A percentile compares a stretch with the other conserved stretches of the same genome.
These are phyloP conservation scores for Cordilura impudica DNA, from an alignment of 2,888 invertebrate species.

Conservation along the genomic window DNA sequence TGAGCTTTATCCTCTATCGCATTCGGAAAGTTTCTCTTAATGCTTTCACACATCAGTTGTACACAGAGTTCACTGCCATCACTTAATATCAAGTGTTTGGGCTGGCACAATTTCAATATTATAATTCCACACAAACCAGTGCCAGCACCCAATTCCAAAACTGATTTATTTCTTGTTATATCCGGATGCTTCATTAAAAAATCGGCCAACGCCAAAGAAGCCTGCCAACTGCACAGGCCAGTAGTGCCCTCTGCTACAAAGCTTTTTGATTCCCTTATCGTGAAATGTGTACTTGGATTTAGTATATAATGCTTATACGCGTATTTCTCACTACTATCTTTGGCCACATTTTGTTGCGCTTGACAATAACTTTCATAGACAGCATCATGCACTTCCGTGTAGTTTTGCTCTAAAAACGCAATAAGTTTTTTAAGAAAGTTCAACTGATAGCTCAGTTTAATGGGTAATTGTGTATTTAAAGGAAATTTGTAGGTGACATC, in stretches of 20 bases:
- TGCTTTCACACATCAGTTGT: conserved; percentile 81
- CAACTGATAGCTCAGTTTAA: conserved; percentile 82
- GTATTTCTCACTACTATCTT: conserved; percentile 72
- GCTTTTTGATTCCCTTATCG: conserved; percentile 84
- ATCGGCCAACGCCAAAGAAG: conserved; percentile 84
- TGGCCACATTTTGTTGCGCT: conserved; percentile 64
- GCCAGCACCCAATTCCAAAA: conserved; percentile 88
- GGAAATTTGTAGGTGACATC: conserved; percentile 80
- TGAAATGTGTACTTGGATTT: conserved; percentile 77
- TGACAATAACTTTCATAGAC: conserved; percentile 82
- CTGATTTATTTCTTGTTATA: conserved; percentile 79
- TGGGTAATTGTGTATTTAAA: conserved; percentile 81
- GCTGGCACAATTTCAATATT: conserved; percentile 81
- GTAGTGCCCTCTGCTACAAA: conserved; percentile 85
- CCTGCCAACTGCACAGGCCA: conserved; percentile 89
- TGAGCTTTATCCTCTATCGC: not conserved
- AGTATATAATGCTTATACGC: conserved; percentile 83
- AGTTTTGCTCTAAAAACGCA: conserved; percentile 79
- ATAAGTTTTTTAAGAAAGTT: conserved; percentile 84
- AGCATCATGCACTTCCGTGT: conserved; percentile 82
- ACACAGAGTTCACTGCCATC: conserved; percentile 86
- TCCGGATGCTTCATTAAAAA: conserved; percentile 82
- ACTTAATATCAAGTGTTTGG: conserved; percentile 81
- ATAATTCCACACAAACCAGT: conserved; percentile 86
- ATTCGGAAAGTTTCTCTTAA: conserved; percentile 80